Base-by-base conservation (phyloP, 2,888 invertebrate genomes). In the Orthonychiurus folsomi region DNA sequence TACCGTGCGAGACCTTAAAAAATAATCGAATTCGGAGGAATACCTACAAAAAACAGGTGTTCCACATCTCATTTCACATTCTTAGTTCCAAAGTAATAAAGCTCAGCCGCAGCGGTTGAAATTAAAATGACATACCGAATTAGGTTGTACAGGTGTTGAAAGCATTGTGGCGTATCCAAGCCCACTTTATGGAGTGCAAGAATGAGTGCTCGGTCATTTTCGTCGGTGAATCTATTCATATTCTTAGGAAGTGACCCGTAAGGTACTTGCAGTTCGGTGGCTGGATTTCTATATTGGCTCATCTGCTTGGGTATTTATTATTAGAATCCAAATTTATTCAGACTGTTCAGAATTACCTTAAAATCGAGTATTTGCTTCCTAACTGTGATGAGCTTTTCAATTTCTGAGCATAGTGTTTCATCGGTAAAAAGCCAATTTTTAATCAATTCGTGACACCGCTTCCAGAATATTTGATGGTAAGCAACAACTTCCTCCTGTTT, bases 391-490 rank as follows among this genome's bases (percentile, higher is more conserved):
- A 12, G n/a, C 48, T 48, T n/a, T n/a, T 12, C 12, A 12, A 48
- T n/a, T n/a, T 24, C 9, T 20, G 12, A 5, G 25, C 25, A 23
- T n/a, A 56, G 12, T 23, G 15, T 23, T 23, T 56, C 5, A 5
- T 12, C 20, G 3, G 9, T 12, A 26, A 25, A 5, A 12, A 23
- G 18, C 12, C 15, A 23, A 9, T 66, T 64, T 21, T 65, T 53
- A 20, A 15, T 15, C 2, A 66, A 47, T 50, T 66, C 66, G 15
- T 60, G 61, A 37, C 62, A 65, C 24, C 61, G 56, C n/a, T 55
- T 9, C 54, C 56, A 55, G 53, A 66, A 66, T 18, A 64, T 63
- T 56, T 64, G 57, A 53, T 53, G 56, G 37, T 63, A 66, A 1
- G 37, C 48, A 1, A 61, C 55, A 12, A 66, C 64, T 18, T 66